Evolutionary conservation across 2,113 vertebrate genomes (phyloP), one percentile per base, ranked within the genome.

Genomic region (Glareola pratincola): DNA sequence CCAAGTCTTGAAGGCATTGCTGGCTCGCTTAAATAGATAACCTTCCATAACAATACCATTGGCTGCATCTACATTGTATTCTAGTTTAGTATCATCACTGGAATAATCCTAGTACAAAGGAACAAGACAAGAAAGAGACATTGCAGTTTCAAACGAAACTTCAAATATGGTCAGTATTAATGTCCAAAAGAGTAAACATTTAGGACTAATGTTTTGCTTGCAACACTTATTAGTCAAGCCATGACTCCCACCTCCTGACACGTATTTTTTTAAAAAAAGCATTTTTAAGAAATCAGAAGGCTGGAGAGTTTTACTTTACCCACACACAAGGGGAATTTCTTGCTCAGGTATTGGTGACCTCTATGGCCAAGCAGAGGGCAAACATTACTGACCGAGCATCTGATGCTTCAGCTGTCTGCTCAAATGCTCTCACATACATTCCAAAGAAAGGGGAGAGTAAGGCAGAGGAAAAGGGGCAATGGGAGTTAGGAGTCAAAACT

Each of bases 1-100:
- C 99, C 99, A 99, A 57, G 99, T 99, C 98, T 99, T 99, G 98
- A 99, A 99, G 90, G 99, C 99, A 80, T 99, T 99, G 98, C 99
- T 99, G 98, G 99, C 99, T 93, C 99, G 98, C 97, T 99, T 99
- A 96, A 99, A 99, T 48, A 99, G 98, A 97, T 99, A 99, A 34
- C 99, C 99, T 97, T 99, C 99, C 99, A 99, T 99, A 86, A 99
- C 99, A 81, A 99, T 99, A 96, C 99, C 99, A 83, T 98, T 99
- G 84, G 99, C 99, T 80, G 99, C 98, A 71, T 99, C 99, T 84
- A 99, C 98, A 97, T 99, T 99, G 98, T 99, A 99, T 96, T 99
- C 99, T 94, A 99, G 98, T 95, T 99, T 99, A 96, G 99, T 98
- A 97, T 99, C 99, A 63, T 99, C 99, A 94, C 98, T 99, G 93